Conservation (phyloP, 1,140 invertebrate species). For the Glossosoma conforme region DNA sequence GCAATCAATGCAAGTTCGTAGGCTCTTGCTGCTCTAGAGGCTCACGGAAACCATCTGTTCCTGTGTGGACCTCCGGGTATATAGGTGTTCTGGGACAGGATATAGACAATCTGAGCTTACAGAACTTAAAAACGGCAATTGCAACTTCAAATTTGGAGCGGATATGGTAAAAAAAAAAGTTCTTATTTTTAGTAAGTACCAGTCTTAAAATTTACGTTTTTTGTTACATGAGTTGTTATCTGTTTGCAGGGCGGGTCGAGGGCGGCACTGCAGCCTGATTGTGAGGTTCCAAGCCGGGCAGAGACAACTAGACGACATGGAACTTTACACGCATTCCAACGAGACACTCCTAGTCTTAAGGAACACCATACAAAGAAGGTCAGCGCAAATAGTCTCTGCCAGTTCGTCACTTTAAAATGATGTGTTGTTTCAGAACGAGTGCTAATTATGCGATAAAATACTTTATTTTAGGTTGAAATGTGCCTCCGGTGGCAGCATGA, state of each 20-base stretch:
- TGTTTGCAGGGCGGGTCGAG: constrained; percentile 72
- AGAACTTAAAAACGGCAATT: no score
- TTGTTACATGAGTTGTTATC: no score
- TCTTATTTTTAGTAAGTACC: no score
- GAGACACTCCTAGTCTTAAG: constrained; percentile 83
- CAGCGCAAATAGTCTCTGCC: neutral
- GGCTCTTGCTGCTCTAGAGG: no score
- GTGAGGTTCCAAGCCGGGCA: constrained; percentile 88
- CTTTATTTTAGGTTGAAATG: constrained; percentile 58
- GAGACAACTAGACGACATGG: constrained; percentile 86
- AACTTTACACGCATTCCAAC: constrained; percentile 90
- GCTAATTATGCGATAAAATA: neutral
- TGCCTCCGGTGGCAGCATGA: constrained; percentile 62
- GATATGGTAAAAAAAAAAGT: no score
- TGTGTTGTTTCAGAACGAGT: neutral
- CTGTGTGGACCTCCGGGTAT: no score
- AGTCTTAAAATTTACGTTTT: no score
- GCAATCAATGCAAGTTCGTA: no score
- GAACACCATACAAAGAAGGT: constrained; percentile 44
- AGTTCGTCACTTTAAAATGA: neutral
- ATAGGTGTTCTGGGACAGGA: no score
- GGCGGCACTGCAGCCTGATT: constrained; percentile 82
- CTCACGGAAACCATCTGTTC: no score
- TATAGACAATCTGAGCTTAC: no score
- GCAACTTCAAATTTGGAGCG: no score